A percentile compares a stretch with the other conserved stretches of the same genome.
These are phyloP conservation scores for Pelagia noctiluca DNA, from an alignment of 30 jellyfish, hydroid and myxozoan genomes.

Conservation along the genomic window DNA sequence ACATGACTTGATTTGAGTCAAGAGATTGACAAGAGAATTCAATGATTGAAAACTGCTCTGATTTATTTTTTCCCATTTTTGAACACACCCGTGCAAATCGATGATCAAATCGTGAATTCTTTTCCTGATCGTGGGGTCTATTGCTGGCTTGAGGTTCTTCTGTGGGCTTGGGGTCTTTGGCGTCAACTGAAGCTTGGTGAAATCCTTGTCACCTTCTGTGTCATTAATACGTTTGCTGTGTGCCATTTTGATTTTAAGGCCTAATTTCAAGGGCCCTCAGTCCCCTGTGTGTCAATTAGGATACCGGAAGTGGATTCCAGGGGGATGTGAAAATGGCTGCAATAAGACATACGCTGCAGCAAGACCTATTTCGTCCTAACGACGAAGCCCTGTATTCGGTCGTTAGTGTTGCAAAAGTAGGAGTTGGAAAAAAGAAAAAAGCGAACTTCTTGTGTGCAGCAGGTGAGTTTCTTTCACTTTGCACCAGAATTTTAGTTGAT, in stretches of 20 bases:
- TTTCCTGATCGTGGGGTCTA: constrained; percentile 68
- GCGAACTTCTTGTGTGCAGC: constrained; percentile 95
- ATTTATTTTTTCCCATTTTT: constrained; percentile 77
- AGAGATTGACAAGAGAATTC: constrained; percentile 69
- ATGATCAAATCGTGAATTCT: constrained; percentile 67
- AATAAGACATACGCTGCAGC: constrained; percentile 93
- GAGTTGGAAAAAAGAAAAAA: constrained; percentile 95
- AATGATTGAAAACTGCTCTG: constrained; percentile 83
- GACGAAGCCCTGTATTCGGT: constrained; percentile 96
- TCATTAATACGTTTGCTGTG: background rate
- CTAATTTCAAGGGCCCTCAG: background rate
- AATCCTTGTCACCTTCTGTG: background rate
- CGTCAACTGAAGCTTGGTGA: constrained; percentile 17
- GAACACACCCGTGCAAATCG: constrained; percentile 74
- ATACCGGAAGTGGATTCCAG: background rate
- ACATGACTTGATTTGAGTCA: constrained; percentile 66
- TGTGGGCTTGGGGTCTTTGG: constrained; percentile 61
- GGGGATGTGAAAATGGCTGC: constrained; percentile 89
- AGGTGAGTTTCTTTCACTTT: constrained; percentile 53
- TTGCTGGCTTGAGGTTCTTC: background rate
- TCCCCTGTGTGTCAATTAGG: background rate
- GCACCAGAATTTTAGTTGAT: no score
- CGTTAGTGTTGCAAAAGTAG: constrained; percentile 93
- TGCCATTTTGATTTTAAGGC: constrained; percentile 39
- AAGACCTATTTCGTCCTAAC: constrained; percentile 93